These are phyloP conservation scores for Zygaena filipendulae DNA, from an alignment of 2,888 invertebrate genomes.

Conservation along the genomic window DNA sequence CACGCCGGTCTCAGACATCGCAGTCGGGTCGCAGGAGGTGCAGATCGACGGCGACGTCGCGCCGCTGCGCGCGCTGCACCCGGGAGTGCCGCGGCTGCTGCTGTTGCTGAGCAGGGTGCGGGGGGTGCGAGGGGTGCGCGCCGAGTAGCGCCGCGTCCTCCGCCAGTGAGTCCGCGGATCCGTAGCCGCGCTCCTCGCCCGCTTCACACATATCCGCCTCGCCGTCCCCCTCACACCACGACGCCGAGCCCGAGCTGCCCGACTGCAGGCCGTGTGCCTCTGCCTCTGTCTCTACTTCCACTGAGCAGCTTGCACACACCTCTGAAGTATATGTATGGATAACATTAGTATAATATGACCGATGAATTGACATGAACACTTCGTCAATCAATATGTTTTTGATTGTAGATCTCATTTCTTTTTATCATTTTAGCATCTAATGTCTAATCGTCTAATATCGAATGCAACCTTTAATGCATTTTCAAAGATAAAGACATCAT, in stretches of 20 bases:
- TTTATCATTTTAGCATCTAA: too few relatives aligned
- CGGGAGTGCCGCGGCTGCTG: conserved; percentile 46
- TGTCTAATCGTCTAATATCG: too few relatives aligned
- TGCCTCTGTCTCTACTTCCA: conserved; percentile 55
- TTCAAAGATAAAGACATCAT: too few relatives aligned
- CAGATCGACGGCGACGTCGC: conserved; percentile 58
- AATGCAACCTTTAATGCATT: too few relatives aligned
- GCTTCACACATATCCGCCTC: too few relatives aligned
- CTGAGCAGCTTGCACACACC: conserved; percentile 55
- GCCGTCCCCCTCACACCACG: conserved; percentile 65
- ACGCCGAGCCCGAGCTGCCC: conserved; percentile 59
- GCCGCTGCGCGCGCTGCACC: conserved; percentile 38
- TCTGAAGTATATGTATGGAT: too few relatives aligned
- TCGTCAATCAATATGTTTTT: too few relatives aligned
- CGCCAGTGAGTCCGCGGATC: conserved; percentile 61
- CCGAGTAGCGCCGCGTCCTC: conserved; percentile 57
- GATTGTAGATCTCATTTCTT: too few relatives aligned
- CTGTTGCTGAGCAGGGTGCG: conserved; percentile 23
- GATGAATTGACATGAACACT: conserved; percentile 1
- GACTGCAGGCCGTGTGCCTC: conserved; percentile 45
- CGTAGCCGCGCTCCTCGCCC: conserved; percentile 61
- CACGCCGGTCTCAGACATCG: too few relatives aligned
- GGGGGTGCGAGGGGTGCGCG: conserved; percentile 25
- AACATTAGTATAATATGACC: conserved; percentile 1
- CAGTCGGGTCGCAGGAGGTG: conserved; percentile 58